Evolutionary conservation across 2,888 invertebrate genomes (phyloP).

Genomic region (Scrobipalpa costella): DNA sequence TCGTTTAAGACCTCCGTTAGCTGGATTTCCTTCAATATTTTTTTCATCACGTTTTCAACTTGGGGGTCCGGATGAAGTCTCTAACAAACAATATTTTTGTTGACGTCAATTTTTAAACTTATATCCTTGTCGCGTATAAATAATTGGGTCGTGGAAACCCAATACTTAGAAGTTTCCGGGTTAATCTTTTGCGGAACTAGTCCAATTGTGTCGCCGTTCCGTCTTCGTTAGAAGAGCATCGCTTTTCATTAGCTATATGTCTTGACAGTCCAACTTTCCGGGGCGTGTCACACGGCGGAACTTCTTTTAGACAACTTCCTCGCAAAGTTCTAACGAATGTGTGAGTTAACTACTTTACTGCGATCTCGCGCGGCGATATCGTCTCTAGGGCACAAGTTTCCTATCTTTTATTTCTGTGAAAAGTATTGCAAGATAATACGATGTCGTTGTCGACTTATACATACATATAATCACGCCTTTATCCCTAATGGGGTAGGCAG

Average conservation of each 20-base stretch:
- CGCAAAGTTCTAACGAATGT: conserved; percentile 44
- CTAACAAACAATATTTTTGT: conserved; percentile 69
- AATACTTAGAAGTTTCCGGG: conserved; percentile 37
- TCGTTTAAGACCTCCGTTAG: conserved; percentile 50
- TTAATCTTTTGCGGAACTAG: conserved; percentile 49
- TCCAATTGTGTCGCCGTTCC: conserved; percentile 49
- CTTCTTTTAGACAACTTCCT: conserved; percentile 50
- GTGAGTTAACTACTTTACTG: conserved; percentile 34
- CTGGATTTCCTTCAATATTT: conserved; percentile 72
- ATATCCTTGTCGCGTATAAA: conserved; percentile 60
- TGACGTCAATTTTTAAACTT: conserved; percentile 63
- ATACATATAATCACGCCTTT: too few relatives aligned
- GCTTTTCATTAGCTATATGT: conserved; percentile 62
- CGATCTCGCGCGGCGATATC: conserved; percentile 13
- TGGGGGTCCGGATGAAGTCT: conserved; percentile 57
- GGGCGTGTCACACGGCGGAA: conserved; percentile 45
- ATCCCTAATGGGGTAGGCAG: too few relatives aligned
- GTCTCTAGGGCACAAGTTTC: conserved; percentile 19
- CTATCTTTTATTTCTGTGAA: conserved; percentile 14
- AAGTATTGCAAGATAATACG: conserved; percentile 13
- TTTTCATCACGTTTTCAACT: conserved; percentile 71
- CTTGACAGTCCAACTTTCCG: conserved; percentile 53
- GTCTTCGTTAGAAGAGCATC: conserved; percentile 67
- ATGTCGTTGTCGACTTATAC: conserved; percentile 2
- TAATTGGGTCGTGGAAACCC: conserved; percentile 53